Percentiles rank a stretch among this genome's conserved stretches.
Conservation (phyloP, 1,140 invertebrate genomes). For the Potamilus streckersoni region DNA sequence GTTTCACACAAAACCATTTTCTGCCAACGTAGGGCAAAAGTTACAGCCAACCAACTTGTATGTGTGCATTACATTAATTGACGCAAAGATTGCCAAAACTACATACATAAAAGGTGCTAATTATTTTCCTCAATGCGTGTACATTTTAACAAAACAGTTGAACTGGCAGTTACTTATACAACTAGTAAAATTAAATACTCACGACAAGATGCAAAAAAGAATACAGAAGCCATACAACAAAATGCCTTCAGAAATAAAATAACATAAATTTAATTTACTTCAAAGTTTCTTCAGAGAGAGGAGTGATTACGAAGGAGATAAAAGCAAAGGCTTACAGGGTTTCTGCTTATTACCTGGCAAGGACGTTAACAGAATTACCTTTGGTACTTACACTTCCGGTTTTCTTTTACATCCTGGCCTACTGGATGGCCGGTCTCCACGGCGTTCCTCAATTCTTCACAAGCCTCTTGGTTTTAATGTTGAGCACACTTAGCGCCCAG, state of each 20-base stretch:
- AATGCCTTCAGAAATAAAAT: neutral
- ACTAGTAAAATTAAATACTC: neutral
- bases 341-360: slow-evolving; percentile 87
- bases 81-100: too few relatives aligned
- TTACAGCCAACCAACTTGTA: too few relatives aligned
- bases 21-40: too few relatives aligned
- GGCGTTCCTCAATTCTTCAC: too few relatives aligned
- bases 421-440: too few relatives aligned
- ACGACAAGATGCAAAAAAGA: neutral
- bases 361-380: slow-evolving; percentile 86
- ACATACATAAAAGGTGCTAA: too few relatives aligned
- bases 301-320: slow-evolving; percentile 87
- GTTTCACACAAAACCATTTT: too few relatives aligned
- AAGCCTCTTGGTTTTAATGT: too few relatives aligned
- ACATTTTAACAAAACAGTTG: neutral
- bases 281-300: slow-evolving; percentile 83
- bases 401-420: too few relatives aligned
- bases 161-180: neutral
- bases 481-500: too few relatives aligned
- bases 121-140: neutral
- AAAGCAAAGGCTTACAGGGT: slow-evolving; percentile 84
- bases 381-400: slow-evolving; percentile 80
- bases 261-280: slow-evolving; percentile 4
- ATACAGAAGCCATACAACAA: too few relatives aligned
- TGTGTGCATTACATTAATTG: too few relatives aligned